These are phyloP conservation scores for Protomyctophum bolini DNA, from an alignment of 2,113 vertebrate genomes.

Conservation along the genomic window DNA sequence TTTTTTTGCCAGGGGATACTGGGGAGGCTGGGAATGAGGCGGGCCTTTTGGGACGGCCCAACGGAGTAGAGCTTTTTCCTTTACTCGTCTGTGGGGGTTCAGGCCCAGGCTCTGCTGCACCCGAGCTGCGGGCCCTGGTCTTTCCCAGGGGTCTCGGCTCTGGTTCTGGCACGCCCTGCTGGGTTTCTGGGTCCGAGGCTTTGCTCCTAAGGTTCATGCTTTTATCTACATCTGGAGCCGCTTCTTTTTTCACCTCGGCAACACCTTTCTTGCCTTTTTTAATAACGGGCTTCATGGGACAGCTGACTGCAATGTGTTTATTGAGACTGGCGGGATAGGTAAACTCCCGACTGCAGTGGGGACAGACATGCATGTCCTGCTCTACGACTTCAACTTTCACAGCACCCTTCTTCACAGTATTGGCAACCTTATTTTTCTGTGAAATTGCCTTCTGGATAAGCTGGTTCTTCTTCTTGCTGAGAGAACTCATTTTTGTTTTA, in stretches of 20 bases:
- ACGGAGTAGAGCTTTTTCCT: constrained; percentile 67
- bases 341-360: constrained; percentile 91
- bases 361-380: constrained; percentile 85
- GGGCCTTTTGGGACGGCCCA: constrained; percentile 79
- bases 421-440: constrained; percentile 87
- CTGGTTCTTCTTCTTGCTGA: constrained; percentile 94
- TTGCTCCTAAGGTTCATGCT: constrained; percentile 80
- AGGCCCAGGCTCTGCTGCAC: constrained; percentile 68
- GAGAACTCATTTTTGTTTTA: constrained; percentile 88
- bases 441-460: constrained; percentile 95
- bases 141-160: constrained; percentile 82
- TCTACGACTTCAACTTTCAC: constrained; percentile 67
- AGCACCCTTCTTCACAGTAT: constrained; percentile 82
- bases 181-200: constrained; percentile 83
- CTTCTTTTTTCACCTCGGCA: constrained; percentile 80
- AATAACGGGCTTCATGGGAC: constrained; percentile 89
- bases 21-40: constrained; percentile 63
- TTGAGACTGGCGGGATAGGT: constrained; percentile 93
- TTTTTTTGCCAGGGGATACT: constrained; percentile 78
- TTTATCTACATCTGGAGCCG: constrained; percentile 69
- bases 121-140: constrained; percentile 88
- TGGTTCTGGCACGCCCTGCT: constrained; percentile 78
- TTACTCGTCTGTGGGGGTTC: constrained; percentile 76
- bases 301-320: constrained; percentile 91
- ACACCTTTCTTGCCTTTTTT: constrained; percentile 82